Conservation (phyloP, 2,797 vertebrate genomes). For the Clangula hyemalis region DNA sequence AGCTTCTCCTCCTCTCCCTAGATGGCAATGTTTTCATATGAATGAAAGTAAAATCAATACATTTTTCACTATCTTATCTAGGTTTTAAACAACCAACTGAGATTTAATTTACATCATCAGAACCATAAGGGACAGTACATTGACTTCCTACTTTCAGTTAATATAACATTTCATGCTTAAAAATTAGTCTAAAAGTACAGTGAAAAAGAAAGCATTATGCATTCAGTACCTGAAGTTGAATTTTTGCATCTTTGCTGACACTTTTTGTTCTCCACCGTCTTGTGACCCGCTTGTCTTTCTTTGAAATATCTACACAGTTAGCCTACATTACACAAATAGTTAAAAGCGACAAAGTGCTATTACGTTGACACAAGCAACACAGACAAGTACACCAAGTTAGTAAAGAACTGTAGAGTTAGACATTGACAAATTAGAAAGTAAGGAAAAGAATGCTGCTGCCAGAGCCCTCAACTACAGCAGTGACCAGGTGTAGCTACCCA, state of each 20-base stretch:
- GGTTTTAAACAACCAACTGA: not conserved
- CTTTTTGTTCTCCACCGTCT: slow-evolving; percentile 99
- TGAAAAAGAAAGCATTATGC: slow-evolving; percentile 45
- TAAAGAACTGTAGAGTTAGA: slow-evolving; percentile 60
- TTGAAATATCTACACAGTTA: slow-evolving; percentile 99
- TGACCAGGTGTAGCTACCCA: not conserved
- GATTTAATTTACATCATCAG: not conserved
- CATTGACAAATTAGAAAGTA: slow-evolving; percentile 16
- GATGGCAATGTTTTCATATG: slow-evolving; percentile 39
- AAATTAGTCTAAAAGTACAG: slow-evolving; percentile 5
- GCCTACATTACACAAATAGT: slow-evolving; percentile 89
- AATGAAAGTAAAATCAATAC: not conserved
- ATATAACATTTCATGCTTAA: not conserved
- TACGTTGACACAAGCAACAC: slow-evolving; percentile 79
- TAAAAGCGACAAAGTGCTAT: slow-evolving; percentile 82
- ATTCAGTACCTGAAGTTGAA: slow-evolving; percentile 96
- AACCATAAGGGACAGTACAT: not conserved
- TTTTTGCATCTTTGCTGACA: slow-evolving; percentile 99
- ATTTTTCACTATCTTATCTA: not conserved
- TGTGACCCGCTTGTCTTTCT: slow-evolving; percentile 99
- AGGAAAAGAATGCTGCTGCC: not conserved
- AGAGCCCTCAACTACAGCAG: not conserved
- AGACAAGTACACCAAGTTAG: slow-evolving; percentile 78
- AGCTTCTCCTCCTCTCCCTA: not conserved
- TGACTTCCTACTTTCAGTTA: not conserved